Evolutionary conservation across 2,797 vertebrate genomes (phyloP).

Genomic region (Galagoides demidoff): DNA sequence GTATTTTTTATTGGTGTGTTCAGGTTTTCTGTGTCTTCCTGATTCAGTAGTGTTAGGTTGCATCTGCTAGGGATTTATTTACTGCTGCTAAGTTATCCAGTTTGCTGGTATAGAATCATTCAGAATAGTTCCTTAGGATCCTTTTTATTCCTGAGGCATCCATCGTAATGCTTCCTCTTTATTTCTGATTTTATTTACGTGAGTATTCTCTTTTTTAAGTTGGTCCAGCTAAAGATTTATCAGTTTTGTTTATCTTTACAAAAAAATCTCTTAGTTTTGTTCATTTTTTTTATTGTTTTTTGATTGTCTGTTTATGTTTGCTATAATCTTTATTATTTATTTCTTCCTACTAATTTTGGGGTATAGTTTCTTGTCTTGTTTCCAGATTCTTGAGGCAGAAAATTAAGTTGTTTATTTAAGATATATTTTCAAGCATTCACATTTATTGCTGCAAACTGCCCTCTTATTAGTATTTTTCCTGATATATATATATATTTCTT

Average conservation of each 20-base stretch:
- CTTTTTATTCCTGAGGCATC: neutral
- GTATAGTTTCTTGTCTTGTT: neutral
- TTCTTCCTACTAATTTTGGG: neutral
- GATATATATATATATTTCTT: too few species aligned
- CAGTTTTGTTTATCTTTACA: neutral
- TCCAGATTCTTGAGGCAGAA: neutral
- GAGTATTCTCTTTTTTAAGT: neutral
- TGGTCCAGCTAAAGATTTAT: neutral
- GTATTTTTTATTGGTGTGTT: neutral
- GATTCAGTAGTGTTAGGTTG: neutral
- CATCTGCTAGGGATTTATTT: neutral
- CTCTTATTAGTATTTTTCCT: neutral
- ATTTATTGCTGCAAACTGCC: neutral
- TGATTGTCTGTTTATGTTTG: neutral
- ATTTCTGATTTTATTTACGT: neutral
- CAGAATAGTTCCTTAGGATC: neutral
- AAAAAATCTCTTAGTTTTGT: neutral
- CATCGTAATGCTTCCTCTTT: neutral
- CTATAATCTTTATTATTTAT: neutral
- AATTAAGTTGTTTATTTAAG: neutral
- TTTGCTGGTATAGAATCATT: neutral
- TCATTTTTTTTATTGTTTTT: neutral
- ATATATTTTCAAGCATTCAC: neutral
- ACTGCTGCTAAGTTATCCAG: neutral
- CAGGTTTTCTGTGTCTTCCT: neutral